Base-by-base conservation (phyloP, 2,888 invertebrate genomes). In the Cheilosia scutellata region DNA sequence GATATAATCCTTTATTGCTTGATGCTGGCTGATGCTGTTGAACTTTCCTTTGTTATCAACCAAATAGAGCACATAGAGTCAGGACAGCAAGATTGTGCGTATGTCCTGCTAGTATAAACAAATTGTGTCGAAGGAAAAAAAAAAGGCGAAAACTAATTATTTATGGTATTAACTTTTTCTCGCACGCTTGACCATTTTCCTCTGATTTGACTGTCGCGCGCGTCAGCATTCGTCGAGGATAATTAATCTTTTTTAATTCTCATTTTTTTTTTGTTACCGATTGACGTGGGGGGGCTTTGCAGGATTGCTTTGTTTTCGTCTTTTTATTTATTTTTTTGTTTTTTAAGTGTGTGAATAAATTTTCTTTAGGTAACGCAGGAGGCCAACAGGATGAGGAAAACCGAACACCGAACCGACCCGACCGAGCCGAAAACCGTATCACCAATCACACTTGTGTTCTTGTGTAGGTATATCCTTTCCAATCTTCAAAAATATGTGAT, bases 21-120 rank as follows among this genome's bases (percentile, higher is more conserved):
- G 78, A 78, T 47, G 47, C 11, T 37, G 20, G 2, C 16, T 47
- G 16, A 47, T 72, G 78, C 62, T 76, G 62, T 66, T 80, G 60
- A 74, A 83, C 68, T 68, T 75, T 79, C 47, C 70, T 84, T 84
- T 86, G 75, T 80, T 75, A 71, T 80, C 55, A 80, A 70, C 51
- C 49, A 40, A 68, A 25, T 47, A 49, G 44, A 51, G 42, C 16
- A 53, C 63, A 65, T 47, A 65, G 51, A 33, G 44, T 74, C 68
- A 79, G 83, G 74, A 79, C 79, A 62, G 66, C 20, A 31, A n/a
- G 47, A 49, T 62, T 47, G 63, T 55, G 63, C 53, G 68, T 68
- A 57, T 57, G 37, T 57, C 44, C 57, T 40, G 42, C 49, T 37
- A 11, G 9, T 20, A 65, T 60, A 76, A 82, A 76, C 37, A 33